Conservation (phyloP, 2,797 vertebrate genomes). For the Xiphorhynchus erythropygius region DNA sequence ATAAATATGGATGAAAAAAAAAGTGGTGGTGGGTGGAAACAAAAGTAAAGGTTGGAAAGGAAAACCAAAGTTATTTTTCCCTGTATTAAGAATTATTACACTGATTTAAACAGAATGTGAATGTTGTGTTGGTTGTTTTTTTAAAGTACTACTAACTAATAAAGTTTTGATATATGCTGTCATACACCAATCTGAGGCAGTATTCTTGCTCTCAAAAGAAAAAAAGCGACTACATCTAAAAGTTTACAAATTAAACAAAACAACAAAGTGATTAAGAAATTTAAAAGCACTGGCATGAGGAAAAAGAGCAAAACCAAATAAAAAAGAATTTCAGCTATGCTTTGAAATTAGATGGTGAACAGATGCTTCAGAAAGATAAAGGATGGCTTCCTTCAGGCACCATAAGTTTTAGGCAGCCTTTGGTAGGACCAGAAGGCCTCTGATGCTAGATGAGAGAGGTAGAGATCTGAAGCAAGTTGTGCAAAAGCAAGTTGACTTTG, state of each 20-base stretch:
- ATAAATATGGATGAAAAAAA: not conserved
- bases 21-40: not conserved
- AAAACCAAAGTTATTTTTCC: not conserved
- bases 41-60: not conserved
- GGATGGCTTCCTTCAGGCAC: not conserved
- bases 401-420: constrained; percentile 6
- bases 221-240: constrained; percentile 41
- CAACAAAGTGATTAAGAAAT: constrained; percentile 16
- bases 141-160: constrained; percentile 8
- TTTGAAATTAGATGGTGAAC: constrained; percentile 47
- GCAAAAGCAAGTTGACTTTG: not conserved
- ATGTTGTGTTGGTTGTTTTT: not conserved
- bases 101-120: not conserved
- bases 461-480: constrained; percentile 22
- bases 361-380: constrained; percentile 50
- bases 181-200: constrained; percentile 39
- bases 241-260: constrained; percentile 58
- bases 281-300: not conserved
- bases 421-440: constrained; percentile 18
- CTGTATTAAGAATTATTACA: not conserved
- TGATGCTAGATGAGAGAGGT: constrained; percentile 30
- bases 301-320: not conserved
- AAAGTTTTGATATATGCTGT: constrained; percentile 43
- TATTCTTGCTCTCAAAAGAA: constrained; percentile 42
- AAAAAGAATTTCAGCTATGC: not conserved